Conservation (phyloP, 2,113 vertebrate species). For the Amphiprion ocellaris region DNA sequence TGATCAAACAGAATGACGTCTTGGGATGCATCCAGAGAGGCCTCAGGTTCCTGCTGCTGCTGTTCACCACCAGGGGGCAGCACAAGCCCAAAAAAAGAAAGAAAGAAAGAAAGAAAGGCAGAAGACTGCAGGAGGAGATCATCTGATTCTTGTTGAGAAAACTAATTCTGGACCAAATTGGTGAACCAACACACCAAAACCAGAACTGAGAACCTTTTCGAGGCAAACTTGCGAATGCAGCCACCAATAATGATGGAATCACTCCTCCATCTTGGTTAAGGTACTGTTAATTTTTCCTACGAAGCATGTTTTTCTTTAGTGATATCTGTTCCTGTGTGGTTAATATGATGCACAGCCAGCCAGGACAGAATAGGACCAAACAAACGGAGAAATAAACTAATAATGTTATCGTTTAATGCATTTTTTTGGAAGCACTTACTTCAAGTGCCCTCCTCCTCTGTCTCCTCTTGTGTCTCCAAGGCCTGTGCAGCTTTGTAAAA, state of each 20-base stretch:
- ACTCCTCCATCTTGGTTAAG: no score
- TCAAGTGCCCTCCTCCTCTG: neutral
- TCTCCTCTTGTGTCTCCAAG: neutral
- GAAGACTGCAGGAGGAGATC: neutral
- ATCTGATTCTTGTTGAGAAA: neutral
- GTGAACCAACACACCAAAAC: no score
- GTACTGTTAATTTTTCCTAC: no score
- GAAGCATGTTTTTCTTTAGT: neutral
- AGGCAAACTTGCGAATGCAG: no score
- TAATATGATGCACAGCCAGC: neutral
- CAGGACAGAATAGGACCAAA: neutral
- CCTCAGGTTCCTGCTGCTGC: neutral
- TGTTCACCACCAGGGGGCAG: constrained; percentile 50
- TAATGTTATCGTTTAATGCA: neutral
- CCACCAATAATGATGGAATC: no score
- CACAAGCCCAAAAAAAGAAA: constrained; percentile 8
- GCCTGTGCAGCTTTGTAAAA: neutral
- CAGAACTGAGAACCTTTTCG: no score
- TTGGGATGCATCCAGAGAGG: no score
- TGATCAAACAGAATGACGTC: no score
- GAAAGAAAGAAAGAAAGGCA: neutral
- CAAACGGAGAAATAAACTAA: neutral
- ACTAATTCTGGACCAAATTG: neutral
- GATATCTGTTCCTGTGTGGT: no score
- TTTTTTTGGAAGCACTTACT: neutral